Percentiles rank a stretch among this genome's conserved stretches.
Evolutionary conservation across 2,888 invertebrate genomes (phyloP).

Genomic region (Pristionchus entomophagus): DNA sequence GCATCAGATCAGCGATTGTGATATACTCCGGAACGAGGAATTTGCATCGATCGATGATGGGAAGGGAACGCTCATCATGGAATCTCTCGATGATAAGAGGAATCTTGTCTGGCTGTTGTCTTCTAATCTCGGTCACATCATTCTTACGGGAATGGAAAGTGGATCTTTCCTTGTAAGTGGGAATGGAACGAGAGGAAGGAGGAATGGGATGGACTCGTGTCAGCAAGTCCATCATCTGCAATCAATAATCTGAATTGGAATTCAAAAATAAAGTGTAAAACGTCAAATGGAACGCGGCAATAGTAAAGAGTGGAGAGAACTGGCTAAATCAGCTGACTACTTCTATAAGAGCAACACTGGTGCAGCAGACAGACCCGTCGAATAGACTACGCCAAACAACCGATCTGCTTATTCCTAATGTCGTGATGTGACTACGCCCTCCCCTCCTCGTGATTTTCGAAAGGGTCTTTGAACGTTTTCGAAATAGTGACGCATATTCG

Average conservation of each 20-base stretch:
- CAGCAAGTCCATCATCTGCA: not conserved
- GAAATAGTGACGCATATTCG: no score
- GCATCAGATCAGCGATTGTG: constrained; percentile 80
- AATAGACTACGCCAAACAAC: no score
- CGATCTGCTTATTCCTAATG: no score
- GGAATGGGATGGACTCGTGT: not conserved
- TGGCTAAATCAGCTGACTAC: no score
- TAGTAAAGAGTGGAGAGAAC: no score
- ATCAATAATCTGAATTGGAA: no score
- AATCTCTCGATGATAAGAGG: constrained; percentile 80
- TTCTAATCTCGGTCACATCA: constrained; percentile 79
- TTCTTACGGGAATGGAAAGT: constrained; percentile 76
- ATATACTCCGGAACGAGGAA: constrained; percentile 81
- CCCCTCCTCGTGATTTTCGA: no score
- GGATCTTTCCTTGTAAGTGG: constrained; percentile 15
- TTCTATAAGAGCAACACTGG: no score
- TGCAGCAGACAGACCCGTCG: no score
- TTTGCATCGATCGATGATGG: constrained; percentile 80
- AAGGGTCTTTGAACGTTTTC: no score
- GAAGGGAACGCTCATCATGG: constrained; percentile 79
- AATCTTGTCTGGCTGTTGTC: constrained; percentile 80
- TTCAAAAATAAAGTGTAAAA: not conserved
- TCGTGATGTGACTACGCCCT: no score
- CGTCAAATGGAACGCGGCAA: no score
- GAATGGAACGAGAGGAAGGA: not conserved